Percentiles rank a stretch among this genome's conserved stretches.
Evolutionary conservation across 2,797 vertebrate species (phyloP).

Genomic region (Gobionotothen gibberifrons): DNA sequence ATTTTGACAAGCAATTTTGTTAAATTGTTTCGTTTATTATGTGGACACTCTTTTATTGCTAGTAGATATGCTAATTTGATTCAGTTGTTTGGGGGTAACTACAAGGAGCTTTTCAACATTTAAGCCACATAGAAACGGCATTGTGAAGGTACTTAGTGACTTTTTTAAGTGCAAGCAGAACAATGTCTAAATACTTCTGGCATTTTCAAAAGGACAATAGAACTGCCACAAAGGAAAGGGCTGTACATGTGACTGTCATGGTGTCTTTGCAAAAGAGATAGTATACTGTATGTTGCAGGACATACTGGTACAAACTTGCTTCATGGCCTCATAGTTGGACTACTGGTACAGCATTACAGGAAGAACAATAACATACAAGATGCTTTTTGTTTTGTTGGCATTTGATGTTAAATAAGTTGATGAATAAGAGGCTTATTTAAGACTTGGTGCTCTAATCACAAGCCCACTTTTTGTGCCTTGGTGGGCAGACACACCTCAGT

Average conservation of each 20-base stretch:
- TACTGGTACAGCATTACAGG: not conserved
- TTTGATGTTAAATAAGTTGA: slow-evolving; percentile 15
- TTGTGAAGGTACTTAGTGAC: slow-evolving; percentile 2
- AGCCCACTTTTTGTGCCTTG: not conserved
- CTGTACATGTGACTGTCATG: not conserved
- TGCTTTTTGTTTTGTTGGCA: not conserved
- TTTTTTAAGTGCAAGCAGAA: not conserved
- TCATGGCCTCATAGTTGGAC: not conserved
- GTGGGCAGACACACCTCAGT: not conserved
- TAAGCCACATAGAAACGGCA: not conserved
- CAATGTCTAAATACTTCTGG: not conserved
- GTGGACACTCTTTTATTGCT: slow-evolving; percentile 3
- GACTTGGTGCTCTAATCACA: not conserved
- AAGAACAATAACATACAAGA: not conserved
- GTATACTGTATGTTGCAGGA: not conserved
- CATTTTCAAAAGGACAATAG: not conserved
- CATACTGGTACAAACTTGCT: not conserved
- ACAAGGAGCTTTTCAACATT: not conserved
- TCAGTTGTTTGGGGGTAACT: not conserved
- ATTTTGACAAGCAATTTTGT: too few relatives aligned
- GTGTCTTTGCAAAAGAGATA: not conserved
- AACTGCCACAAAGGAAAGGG: not conserved
- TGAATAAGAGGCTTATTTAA: slow-evolving; percentile 1
- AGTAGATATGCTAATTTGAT: not conserved
- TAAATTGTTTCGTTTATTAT: too few relatives aligned